Evolutionary conservation across 2,113 vertebrate genomes (phyloP), one percentile per base, ranked within the genome.

Genomic region (Dendropsophus ebraccatus): DNA sequence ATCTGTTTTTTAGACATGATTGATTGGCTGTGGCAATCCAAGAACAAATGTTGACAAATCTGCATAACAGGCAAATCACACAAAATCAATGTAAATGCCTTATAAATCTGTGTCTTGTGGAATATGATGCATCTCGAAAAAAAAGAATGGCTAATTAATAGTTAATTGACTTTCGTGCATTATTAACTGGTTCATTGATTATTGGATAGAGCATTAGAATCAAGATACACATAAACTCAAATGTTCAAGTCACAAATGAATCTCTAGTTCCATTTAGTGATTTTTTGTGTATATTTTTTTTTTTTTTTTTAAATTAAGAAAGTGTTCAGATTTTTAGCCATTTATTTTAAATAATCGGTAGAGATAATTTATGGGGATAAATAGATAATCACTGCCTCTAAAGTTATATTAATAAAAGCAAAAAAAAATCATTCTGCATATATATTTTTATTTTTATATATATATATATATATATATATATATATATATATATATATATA

Each of bases 31-130:
- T 80, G 78, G 78, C 78, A 80, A 80, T 45, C 56, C 32, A 14
- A 80, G 56, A 80, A 65, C 78, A 80, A 80, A 80, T 80, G 78
- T 80, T 80, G 78, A 80, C 78, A 80, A 80, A 80, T 80, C 60
- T 80, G 78, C 56, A 45, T 80, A 80, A 80, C 54, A 47, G 56
- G 13, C 56, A 80, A 80, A 80, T 62, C 37, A 80, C 58, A 47
- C 35, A 62, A 80, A 80, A 80, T 80, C 78, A 80, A 62, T 80
- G 78, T 16, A 80, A 60, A 62, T 80, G 78, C 21, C 56, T 60
- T 60, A 58, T 41, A 25, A 62, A 80, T 45, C 78, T 45, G n/a
- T 28, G n/a, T 80, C 52, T 10, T 62, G 23, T 62, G 56, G 23
- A 80, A 45, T 35, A 47, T 65, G 37, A 80, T 62, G n/a, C 56